phyloP scores from a whole-genome alignment of 30 jellyfish, hydroid and myxozoan genomes.

The Catostylus mosaicus region DNA sequence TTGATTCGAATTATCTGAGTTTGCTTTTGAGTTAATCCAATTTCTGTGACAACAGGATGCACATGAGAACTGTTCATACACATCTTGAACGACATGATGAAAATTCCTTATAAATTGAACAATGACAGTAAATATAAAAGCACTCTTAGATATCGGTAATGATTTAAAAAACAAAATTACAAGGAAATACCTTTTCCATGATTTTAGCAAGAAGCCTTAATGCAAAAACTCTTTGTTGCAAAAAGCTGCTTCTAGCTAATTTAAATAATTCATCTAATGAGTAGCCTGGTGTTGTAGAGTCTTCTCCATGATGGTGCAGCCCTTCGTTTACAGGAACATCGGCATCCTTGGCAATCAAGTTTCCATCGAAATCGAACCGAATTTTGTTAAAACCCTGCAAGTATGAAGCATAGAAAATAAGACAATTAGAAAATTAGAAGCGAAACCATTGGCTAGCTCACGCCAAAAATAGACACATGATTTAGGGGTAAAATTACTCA shows the following conservation, averaged over 20 bases:
- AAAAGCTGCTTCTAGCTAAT: slow-evolving; percentile 81
- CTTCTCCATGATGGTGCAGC: slow-evolving; percentile 98
- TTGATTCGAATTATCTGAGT: too few species aligned
- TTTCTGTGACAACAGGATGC: too few species aligned
- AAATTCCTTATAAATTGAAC: too few species aligned
- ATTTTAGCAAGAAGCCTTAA: slow-evolving; percentile 70
- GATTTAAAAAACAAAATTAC: too few species aligned
- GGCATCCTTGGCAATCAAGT: slow-evolving; percentile 32
- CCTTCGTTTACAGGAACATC: slow-evolving; percentile 66
- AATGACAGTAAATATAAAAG: too few species aligned
- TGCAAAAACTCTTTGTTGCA: slow-evolving; percentile 82
- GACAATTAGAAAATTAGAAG: background rate
- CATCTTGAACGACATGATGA: too few species aligned
- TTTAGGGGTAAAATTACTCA: background rate
- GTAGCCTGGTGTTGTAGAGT: slow-evolving; percentile 84
- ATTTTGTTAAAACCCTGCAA: slow-evolving; percentile 29
- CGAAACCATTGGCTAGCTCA: background rate
- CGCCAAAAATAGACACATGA: background rate
- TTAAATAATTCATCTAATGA: slow-evolving; percentile 86
- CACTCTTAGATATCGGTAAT: too few species aligned
- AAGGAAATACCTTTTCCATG: slow-evolving; percentile 75
- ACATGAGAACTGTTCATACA: too few species aligned
- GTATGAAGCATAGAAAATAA: background rate
- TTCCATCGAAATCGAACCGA: slow-evolving; percentile 91
- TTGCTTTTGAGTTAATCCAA: too few species aligned